A percentile compares a stretch with the other conserved stretches of the same genome.
Evolutionary conservation across 2,888 invertebrate species (phyloP).

Genomic region (Brachycybe producta): DNA sequence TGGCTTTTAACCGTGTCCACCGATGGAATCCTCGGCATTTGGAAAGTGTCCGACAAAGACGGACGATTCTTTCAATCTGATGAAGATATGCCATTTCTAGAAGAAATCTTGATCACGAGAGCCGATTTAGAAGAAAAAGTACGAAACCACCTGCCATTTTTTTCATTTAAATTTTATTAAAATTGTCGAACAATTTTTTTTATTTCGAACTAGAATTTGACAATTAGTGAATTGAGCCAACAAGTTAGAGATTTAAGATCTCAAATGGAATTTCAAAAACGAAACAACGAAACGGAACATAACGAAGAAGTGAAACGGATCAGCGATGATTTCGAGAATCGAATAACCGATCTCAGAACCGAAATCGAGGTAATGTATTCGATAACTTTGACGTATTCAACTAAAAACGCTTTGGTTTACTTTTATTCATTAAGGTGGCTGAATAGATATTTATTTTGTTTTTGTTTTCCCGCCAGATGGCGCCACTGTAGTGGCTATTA

Average conservation of each 20-base stretch:
- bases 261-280: slow-evolving; percentile 72
- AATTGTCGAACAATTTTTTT: not conserved
- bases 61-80: slow-evolving; percentile 48
- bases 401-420: no score
- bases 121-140: slow-evolving; percentile 64
- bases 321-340: slow-evolving; percentile 65
- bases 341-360: slow-evolving; percentile 63
- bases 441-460: no score
- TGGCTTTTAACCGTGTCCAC: slow-evolving; percentile 43
- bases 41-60: slow-evolving; percentile 57
- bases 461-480: no score
- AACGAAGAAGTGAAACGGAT: slow-evolving; percentile 67
- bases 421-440: no score
- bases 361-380: slow-evolving; percentile 32
- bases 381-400: no score
- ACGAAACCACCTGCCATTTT: not conserved
- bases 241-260: slow-evolving; percentile 72
- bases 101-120: slow-evolving; percentile 68
- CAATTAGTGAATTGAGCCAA: slow-evolving; percentile 50
- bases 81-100: slow-evolving; percentile 59
- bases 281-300: slow-evolving; percentile 58
- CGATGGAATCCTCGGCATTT: slow-evolving; percentile 69
- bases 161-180: not conserved
- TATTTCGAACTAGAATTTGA: slow-evolving; percentile 33
- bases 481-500: no score